Evolutionary conservation across 2,113 vertebrate genomes (phyloP).

Genomic region (Caranx melampygus): DNA sequence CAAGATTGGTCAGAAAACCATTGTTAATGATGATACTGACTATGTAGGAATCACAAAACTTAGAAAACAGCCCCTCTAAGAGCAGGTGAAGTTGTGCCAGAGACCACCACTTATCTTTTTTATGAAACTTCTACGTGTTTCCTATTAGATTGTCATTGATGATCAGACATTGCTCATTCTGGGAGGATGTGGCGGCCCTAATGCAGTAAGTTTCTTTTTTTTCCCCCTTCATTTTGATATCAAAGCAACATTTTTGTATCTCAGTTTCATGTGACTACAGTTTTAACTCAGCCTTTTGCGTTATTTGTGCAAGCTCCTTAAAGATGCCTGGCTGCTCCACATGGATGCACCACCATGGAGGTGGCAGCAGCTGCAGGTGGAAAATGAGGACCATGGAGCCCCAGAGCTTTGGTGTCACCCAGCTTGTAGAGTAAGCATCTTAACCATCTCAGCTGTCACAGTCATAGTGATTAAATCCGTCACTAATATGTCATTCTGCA

Average conservation of each 20-base stretch:
- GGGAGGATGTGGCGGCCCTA: constrained; percentile 97
- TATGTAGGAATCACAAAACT: no score
- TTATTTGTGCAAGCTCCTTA: constrained; percentile 88
- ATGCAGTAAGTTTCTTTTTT: constrained; percentile 88
- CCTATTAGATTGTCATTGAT: constrained; percentile 92
- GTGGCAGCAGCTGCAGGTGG: constrained; percentile 96
- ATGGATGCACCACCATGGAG: constrained; percentile 89
- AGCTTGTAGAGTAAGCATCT: constrained; percentile 90
- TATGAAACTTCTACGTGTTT: neutral
- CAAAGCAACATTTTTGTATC: neutral
- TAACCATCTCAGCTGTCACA: neutral
- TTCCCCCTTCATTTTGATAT: neutral
- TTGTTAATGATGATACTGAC: no score
- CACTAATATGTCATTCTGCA: neutral
- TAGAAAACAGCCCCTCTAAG: no score
- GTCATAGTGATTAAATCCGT: no score
- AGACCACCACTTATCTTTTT: neutral
- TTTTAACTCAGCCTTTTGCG: neutral
- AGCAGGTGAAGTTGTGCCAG: neutral
- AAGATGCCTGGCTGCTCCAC: constrained; percentile 96
- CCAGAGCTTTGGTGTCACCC: constrained; percentile 98
- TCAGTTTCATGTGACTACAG: neutral
- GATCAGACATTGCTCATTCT: constrained; percentile 93
- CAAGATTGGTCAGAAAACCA: no score
- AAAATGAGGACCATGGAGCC: constrained; percentile 96